These are phyloP conservation scores for Conomelus anceps DNA, from an alignment of 2,888 invertebrate genomes.

Conservation along the genomic window DNA sequence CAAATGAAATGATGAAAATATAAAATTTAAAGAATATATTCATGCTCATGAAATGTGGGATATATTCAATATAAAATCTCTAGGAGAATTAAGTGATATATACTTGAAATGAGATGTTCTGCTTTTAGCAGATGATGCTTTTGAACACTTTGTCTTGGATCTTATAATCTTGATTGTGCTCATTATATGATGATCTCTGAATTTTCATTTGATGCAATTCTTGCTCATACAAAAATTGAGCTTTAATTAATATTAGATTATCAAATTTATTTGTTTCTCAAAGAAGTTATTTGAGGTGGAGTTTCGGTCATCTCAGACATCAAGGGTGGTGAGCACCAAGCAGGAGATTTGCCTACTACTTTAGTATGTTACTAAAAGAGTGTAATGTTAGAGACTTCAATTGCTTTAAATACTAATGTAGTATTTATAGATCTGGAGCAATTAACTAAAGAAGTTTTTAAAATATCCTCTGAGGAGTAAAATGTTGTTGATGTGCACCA, in stretches of 20 bases:
- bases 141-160: slow-evolving; percentile 9
- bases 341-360: neutral
- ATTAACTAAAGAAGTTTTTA: neutral
- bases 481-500: neutral
- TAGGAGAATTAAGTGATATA: slow-evolving; percentile 38
- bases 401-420: neutral
- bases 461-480: neutral
- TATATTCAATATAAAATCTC: slow-evolving; percentile 35
- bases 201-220: slow-evolving; percentile 6
- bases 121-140: slow-evolving; percentile 23
- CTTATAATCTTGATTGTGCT: slow-evolving; percentile 18
- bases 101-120: slow-evolving; percentile 22
- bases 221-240: slow-evolving; percentile 14
- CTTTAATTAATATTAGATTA: slow-evolving; percentile 23
- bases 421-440: neutral
- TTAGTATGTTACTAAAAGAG: neutral
- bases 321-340: neutral
- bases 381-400: neutral
- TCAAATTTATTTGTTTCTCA: slow-evolving; percentile 21
- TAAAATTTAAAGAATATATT: slow-evolving; percentile 35
- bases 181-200: slow-evolving; percentile 16
- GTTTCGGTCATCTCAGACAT: neutral
- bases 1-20: slow-evolving; percentile 29
- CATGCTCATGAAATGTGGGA: slow-evolving; percentile 39
- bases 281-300: slow-evolving; percentile 23